A percentile compares a stretch with the other conserved stretches of the same genome.
Evolutionary conservation across 2,888 invertebrate genomes (phyloP).

Genomic region (Drosophila kokeensis): DNA sequence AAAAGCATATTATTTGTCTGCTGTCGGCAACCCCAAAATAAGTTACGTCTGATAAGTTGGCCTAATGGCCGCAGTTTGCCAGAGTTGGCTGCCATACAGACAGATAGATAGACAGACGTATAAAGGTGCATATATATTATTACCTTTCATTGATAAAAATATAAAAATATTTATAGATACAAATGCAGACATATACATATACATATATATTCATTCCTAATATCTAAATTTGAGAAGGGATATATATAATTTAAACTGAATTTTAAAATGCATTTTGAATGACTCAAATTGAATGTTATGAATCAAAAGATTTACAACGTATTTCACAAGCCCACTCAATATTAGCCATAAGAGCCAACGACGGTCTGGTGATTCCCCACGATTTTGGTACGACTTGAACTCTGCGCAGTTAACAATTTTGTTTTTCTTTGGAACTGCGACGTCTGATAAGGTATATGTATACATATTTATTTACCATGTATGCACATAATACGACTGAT

Average conservation of each 20-base stretch:
- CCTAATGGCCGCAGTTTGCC: constrained; percentile 53
- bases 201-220: too few species aligned
- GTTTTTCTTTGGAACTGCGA: constrained; percentile 66
- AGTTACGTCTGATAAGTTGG: constrained; percentile 60
- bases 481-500: constrained; percentile 24
- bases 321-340: constrained; percentile 46
- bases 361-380: constrained; percentile 59
- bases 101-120: too few species aligned
- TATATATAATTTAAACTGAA: background rate
- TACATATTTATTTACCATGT: background rate
- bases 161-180: too few species aligned
- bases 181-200: too few species aligned
- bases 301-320: constrained; percentile 4
- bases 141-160: too few species aligned
- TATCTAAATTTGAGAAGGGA: background rate
- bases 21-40: constrained; percentile 28
- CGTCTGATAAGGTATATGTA: constrained; percentile 52
- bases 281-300: background rate
- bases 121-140: too few species aligned
- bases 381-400: constrained; percentile 12
- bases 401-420: constrained; percentile 34
- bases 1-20: constrained; percentile 35
- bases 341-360: constrained; percentile 40
- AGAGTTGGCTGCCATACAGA: too few species aligned
- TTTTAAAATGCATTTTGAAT: background rate